Evolutionary conservation across 2,797 vertebrate species (phyloP), one percentile per base, ranked within the genome.

Genomic region (Artibeus lituratus): DNA sequence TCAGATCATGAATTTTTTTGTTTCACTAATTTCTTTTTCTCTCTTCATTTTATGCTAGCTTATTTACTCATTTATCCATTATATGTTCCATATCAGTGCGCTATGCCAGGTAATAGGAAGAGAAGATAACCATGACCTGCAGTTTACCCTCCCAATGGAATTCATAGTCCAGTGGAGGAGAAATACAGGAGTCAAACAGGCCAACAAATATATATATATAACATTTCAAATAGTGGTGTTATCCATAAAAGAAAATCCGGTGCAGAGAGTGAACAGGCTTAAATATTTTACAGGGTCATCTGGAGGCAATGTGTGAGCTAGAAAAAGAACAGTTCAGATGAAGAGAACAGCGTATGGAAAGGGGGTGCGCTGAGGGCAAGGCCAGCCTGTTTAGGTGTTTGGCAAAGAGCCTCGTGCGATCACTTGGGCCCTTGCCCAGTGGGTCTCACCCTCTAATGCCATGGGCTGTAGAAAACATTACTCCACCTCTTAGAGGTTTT

Each of bases 111-210:
- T 59, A 39, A 47, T 47, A 26, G 42, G 11, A 3, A 47, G 26
- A n/a, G 51, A 57, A 62, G n/a, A n/a, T 47, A 35, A 74, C 37
- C 16, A 11, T 89, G 26, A 69, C 55, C 24, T 65, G 7, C 10
- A 7, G 76, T 55, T 87, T 82, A 51, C 37, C 29, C 55, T 94
- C 72, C 53, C 37, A 3, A 4, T 82, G 53, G 19, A 88, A 85
- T 70, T 59, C 76, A 57, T 22, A 39, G 5, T 53, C 65, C 35
- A 15, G 7, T 72, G 15, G 70, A 57, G 7, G 24, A 49, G n/a
- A 91, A 91, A 91, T 39, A 42, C 19, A 82, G 39, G 69, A 84
- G 57, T n/a, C 14, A 85, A 35, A 10, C 53, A 51, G 37, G n/a
- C 49, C 37, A 82, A 87, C 35, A 72, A 87, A 62, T 42, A 49